phyloP scores from a whole-genome alignment of 2,113 vertebrate species.

The Salvelinus sp. region DNA sequence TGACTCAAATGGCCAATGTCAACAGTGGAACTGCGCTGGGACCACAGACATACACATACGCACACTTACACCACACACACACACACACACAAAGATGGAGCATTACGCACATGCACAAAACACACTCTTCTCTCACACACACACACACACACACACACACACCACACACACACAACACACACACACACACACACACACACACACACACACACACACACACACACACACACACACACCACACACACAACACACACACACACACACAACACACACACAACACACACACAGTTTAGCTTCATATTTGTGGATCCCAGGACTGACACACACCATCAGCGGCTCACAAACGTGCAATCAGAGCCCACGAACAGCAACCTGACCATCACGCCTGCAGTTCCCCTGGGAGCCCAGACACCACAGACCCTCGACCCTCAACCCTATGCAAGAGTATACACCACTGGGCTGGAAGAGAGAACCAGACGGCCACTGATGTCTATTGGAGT shows the following conservation, averaged over 20 bases:
- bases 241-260: background rate
- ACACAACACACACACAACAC: background rate
- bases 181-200: background rate
- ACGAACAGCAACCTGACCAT: slow-evolving; percentile 37
- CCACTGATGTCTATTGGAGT: background rate
- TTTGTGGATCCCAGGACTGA: background rate
- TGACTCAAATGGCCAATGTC: slow-evolving; percentile 63
- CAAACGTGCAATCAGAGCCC: slow-evolving; percentile 17
- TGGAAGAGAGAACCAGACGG: background rate
- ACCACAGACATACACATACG: slow-evolving; percentile 17
- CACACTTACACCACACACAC: slow-evolving; percentile 8
- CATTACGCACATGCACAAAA: background rate
- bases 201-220: background rate
- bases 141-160: background rate
- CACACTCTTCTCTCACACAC: background rate
- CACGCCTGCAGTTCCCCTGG: slow-evolving; percentile 3
- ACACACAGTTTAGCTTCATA: background rate
- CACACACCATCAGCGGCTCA: slow-evolving; percentile 8
- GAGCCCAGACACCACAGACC: slow-evolving; percentile 12
- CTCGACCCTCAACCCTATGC: slow-evolving; percentile 11
- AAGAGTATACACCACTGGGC: background rate
- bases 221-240: background rate
- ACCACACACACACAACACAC: background rate
- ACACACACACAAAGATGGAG: background rate
- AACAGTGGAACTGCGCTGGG: slow-evolving; percentile 57